Evolutionary conservation across 2,888 invertebrate genomes (phyloP), one percentile per base, ranked within the genome.

Genomic region (Drosophila aldrichi): DNA sequence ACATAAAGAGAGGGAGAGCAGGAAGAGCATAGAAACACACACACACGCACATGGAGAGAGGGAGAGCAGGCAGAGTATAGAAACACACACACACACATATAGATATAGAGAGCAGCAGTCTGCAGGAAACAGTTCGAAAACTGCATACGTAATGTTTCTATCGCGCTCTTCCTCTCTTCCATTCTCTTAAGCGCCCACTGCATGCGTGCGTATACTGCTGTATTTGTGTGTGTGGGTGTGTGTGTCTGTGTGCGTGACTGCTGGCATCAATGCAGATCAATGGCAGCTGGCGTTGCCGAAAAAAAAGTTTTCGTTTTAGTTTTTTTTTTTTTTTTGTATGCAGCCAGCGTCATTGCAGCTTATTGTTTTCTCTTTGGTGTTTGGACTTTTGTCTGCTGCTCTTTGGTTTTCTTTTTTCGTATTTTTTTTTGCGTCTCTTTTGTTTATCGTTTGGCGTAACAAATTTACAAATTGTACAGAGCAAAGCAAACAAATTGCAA

Each of bases 261-360:
- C 46, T 64, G 55, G 77, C 73, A 81, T 81, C 88, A 85, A 85
- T 81, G 88, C 88, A 85, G 89, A 86, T 87, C 90, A 82, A 90
- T 88, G 79, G 67, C 75, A 72, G 68, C 62, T 60, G 74, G 57
- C 55, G 71, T 16, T 56, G 58, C 52, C 46, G 54, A 64, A 64
- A 36, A 22, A 36, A 40, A 58, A 38, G 18, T 58, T 46, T 56
- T 38, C 4, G 46, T 69, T 69, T 72, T n/a, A n/a, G n/a, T n/a
- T n/a, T n/a, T n/a, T n/a, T n/a, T n/a, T n/a, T n/a, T n/a, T 25
- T 25, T 57, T 46, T 66, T 79, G 70, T 64, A 58, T 58, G 54
- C 70, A 63, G 41, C 14, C 57, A 60, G 48, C 70, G 46, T 66
- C 71, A 76, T 63, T 59, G 72, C 56, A 79, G 78, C 78, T 79